Conservation (phyloP, 37 sponge, comb jelly and placozoan species). For the Theonella swinhoei region DNA sequence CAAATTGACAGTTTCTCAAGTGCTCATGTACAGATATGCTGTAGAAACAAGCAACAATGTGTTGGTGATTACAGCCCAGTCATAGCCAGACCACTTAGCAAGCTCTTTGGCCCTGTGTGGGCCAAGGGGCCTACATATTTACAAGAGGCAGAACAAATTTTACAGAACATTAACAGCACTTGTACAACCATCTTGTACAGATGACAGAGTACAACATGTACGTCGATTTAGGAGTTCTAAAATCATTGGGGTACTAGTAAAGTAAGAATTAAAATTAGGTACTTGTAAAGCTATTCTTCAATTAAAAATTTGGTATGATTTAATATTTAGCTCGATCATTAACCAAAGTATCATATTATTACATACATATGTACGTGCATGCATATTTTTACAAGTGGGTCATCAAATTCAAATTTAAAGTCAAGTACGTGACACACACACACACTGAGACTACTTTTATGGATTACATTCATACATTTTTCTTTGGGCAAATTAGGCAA, state of each 20-base stretch:
- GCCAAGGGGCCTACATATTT: not conserved
- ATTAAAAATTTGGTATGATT: not conserved
- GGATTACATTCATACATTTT: no score
- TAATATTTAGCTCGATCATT: not conserved
- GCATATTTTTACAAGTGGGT: no score
- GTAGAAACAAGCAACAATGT: no score
- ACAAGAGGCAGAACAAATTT: not conserved
- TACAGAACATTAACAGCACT: not conserved
- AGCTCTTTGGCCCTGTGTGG: not conserved
- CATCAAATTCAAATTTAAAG: no score
- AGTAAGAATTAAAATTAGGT: not conserved
- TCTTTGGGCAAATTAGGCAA: no score
- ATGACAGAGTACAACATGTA: not conserved
- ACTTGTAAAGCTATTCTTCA: not conserved
- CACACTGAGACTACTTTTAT: no score
- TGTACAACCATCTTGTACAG: not conserved
- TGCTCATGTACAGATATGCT: no score
- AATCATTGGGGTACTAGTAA: not conserved
- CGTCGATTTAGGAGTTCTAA: not conserved
- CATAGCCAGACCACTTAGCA: not conserved
- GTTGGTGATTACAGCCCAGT: not conserved
- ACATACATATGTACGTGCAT: no score
- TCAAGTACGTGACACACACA: no score
- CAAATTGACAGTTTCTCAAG: no score
- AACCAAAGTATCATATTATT: no score